Percentiles rank a stretch among this genome's conserved stretches.
These are phyloP conservation scores for Brachypterus glaber DNA, from an alignment of 2,888 invertebrate species.

Conservation along the genomic window DNA sequence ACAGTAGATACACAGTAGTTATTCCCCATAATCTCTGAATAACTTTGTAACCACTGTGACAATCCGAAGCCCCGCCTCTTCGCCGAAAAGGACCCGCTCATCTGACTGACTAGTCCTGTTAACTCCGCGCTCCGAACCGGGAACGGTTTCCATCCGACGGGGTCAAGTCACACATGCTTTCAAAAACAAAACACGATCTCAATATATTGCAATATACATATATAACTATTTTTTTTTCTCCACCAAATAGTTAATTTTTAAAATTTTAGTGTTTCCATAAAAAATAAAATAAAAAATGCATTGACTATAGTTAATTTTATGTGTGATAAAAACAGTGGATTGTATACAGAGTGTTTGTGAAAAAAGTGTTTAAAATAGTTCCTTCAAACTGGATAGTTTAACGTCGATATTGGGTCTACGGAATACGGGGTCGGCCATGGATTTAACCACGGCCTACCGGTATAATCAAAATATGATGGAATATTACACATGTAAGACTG, in stretches of 20 bases:
- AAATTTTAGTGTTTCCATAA: no score
- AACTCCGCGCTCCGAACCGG: conserved; percentile 34
- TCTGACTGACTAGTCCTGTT: conserved; percentile 39
- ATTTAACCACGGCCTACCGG: conserved; percentile 87
- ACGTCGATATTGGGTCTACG: conserved; percentile 56
- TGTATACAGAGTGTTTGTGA: conserved; percentile 15
- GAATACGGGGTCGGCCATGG: conserved; percentile 66
- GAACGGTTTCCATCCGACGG: conserved; percentile 23
- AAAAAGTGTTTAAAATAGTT: conserved; percentile 17
- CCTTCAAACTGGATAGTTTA: conserved; percentile 57
- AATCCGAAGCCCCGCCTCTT: conserved; percentile 36
- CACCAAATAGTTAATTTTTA: no score
- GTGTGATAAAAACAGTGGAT: no score
- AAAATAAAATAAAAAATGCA: no score
- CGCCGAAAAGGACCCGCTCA: conserved; percentile 35
- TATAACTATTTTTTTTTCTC: no score
- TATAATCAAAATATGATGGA: conserved; percentile 99
- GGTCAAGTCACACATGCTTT: no score
- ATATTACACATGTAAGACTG: conserved; percentile 87
- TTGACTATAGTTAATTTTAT: no score
- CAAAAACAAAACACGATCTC: no score
- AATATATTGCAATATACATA: no score
- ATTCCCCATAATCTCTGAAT: conserved; percentile 35
- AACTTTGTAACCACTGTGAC: conserved; percentile 41
- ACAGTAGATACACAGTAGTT: conserved; percentile 15